These are phyloP conservation scores for Phoeniculus purpureus DNA, from an alignment of 2,797 vertebrate species.

Conservation along the genomic window DNA sequence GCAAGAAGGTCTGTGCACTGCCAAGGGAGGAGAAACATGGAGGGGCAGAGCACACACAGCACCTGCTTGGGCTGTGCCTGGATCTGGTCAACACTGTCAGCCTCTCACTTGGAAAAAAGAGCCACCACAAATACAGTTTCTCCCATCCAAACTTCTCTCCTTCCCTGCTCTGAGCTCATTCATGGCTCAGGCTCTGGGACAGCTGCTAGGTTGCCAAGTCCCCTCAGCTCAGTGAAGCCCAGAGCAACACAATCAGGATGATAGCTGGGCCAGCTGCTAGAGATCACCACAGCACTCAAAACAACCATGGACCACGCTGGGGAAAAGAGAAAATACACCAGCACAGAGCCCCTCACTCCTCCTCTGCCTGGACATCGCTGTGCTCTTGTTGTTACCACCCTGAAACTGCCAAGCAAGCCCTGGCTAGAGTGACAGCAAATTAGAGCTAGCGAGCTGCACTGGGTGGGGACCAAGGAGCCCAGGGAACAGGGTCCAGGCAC, in stretches of 20 bases:
- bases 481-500: not conserved
- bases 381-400: not conserved
- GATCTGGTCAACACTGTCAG: not conserved
- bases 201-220: conserved; percentile 46
- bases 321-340: not conserved
- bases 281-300: conserved; percentile 62
- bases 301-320: conserved; percentile 32
- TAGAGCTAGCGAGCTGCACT: not conserved
- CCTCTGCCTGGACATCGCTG: not conserved
- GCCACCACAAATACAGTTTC: not conserved
- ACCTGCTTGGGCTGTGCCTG: conserved; percentile 52
- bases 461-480: not conserved
- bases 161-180: conserved; percentile 60
- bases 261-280: conserved; percentile 70
- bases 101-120: not conserved
- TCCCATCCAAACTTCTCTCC: conserved; percentile 51
- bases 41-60: not conserved
- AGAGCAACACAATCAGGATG: conserved; percentile 42
- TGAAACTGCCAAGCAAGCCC: not conserved
- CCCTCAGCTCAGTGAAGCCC: conserved; percentile 18
- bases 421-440: conserved; percentile 40
- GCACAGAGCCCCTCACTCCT: not conserved
- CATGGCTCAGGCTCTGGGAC: conserved; percentile 41
- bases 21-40: fast-evolving
- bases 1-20: fast-evolving